Percentiles rank a stretch among this genome's conserved stretches.
Conservation (phyloP, 1,140 invertebrate species). For the Muscidifurax raptorellus region DNA sequence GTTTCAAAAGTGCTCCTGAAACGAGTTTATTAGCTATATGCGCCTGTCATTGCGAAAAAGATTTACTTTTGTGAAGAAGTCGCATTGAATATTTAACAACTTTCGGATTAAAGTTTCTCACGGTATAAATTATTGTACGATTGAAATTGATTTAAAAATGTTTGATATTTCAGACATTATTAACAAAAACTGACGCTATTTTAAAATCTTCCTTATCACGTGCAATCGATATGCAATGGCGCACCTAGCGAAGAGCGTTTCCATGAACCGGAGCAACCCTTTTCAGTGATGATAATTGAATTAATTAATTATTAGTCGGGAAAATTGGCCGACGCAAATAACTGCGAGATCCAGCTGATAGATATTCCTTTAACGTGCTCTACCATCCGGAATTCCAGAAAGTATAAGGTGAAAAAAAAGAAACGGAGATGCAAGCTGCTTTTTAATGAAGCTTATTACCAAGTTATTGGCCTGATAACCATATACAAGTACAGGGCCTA, state of each 20-base stretch:
- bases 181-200: too few relatives aligned
- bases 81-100: background rate
- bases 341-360: background rate
- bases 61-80: background rate
- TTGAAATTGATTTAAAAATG: background rate
- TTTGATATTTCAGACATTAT: too few relatives aligned
- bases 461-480: conserved; percentile 49
- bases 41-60: background rate
- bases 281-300: background rate
- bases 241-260: too few relatives aligned
- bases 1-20: background rate
- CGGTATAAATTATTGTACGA: background rate
- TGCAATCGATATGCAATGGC: too few relatives aligned
- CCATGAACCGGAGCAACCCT: too few relatives aligned
- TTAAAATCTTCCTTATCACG: too few relatives aligned
- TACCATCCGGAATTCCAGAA: background rate
- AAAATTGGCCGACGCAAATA: background rate
- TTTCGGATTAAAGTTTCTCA: too few relatives aligned
- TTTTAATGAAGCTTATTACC: conserved; percentile 56
- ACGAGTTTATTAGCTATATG: background rate
- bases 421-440: background rate
- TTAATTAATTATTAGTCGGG: conserved; percentile 5
- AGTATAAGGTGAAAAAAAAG: background rate
- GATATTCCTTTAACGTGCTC: background rate
- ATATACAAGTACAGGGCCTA: background rate